Evolutionary conservation across 2,113 vertebrate genomes (phyloP), one percentile per base, ranked within the genome.

Genomic region (Delphinapterus leucas): DNA sequence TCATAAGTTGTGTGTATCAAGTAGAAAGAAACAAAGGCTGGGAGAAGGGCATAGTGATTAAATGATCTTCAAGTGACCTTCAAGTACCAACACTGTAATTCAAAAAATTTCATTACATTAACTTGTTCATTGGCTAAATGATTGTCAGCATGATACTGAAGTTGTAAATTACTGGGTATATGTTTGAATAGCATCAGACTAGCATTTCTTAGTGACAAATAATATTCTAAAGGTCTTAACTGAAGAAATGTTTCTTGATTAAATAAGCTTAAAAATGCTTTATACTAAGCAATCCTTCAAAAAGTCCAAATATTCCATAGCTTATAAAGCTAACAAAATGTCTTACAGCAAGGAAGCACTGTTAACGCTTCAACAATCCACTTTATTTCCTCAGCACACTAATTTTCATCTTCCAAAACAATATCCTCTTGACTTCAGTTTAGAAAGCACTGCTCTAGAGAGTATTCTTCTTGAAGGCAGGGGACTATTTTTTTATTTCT

Each of bases 221-320:
- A 63, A 60, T 68, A 96, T 58, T 74, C n/a, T 74, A 70, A 63
- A 74, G 4, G 4, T 90, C 28, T n/a, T 89, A 83, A 76, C 4
- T 61, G 36, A 95, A 53, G 38, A 93, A 88, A 53, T n/a, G 3
- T 41, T 60, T 85, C 82, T 53, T 76, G 58, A 93, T 89, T 93
- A 97, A 95, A 88, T 77, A 41, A 60, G 28, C 28, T 90, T 86
- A 85, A 38, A 90, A 79, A 47, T 70, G 20, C 6, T 74, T 92
- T 94, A 74, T 70, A 58, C 14, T 41, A 49, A 91, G 10, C 2
- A 73, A 36, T 53, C 1, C 11, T 84, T 85, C 68, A 26, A 20
- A 86, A 77, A 89, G 18, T 95, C 10, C 87, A 79, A 89, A 79
- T 70, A 41, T 60, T 87, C 8, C 76, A 0, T 13, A 92, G 26